phyloP scores from a whole-genome alignment of 1,140 invertebrate species.

The Drosophila yakuba region DNA sequence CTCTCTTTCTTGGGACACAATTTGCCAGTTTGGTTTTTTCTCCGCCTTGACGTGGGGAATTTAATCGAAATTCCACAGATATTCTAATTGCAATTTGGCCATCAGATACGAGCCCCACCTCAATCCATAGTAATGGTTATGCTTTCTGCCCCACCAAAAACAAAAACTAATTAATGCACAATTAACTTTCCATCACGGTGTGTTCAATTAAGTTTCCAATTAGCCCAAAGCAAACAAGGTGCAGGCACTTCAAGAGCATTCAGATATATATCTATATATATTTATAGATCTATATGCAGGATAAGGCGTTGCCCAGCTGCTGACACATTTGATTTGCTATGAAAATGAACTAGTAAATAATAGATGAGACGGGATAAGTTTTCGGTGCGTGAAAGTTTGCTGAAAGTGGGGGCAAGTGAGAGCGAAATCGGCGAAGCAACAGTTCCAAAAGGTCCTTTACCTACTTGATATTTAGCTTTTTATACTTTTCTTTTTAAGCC shows the following conservation, averaged over 20 bases:
- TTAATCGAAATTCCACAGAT: constrained; percentile 66
- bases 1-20: constrained; percentile 15
- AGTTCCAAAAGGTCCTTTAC: constrained; percentile 43
- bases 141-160: background rate
- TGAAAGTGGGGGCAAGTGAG: background rate
- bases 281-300: background rate
- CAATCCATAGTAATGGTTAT: background rate
- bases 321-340: constrained; percentile 54
- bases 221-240: constrained; percentile 35
- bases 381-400: constrained; percentile 2
- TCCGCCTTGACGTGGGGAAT: constrained; percentile 45
- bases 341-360: constrained; percentile 48
- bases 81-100: constrained; percentile 55
- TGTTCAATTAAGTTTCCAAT: constrained; percentile 46
- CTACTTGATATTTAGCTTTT: constrained; percentile 17
- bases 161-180: constrained; percentile 31
- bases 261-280: background rate
- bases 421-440: constrained; percentile 43
- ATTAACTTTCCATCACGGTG: constrained; percentile 24
- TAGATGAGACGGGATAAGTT: constrained; percentile 35
- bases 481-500: background rate
- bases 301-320: constrained; percentile 30
- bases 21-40: constrained; percentile 23
- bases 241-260: constrained; percentile 18
- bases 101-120: constrained; percentile 1